Evolutionary conservation across 2,888 invertebrate genomes (phyloP), one percentile per base, ranked within the genome.

Genomic region (Clepsis dumicolana): DNA sequence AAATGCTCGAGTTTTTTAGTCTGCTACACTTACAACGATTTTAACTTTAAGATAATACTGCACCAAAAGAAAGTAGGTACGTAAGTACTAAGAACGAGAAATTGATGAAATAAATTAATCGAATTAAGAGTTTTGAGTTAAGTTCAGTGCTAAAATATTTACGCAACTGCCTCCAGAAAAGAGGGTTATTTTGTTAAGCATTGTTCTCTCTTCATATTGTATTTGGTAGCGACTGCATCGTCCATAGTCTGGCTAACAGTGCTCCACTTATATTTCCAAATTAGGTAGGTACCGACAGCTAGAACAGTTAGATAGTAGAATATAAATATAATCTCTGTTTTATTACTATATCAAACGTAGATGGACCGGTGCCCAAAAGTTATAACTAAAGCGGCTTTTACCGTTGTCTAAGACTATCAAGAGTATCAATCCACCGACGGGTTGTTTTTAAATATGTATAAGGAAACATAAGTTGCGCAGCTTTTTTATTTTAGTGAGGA

Each of bases 321-420:
- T 48, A 48, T 48, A 48, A 21, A 48, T 48, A 48, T 48, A 21
- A 48, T 48, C 48, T 48, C 21, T 21, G 21, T 48, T 48, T 48
- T 48, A 21, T 21, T 48, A 48, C 21, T 10, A 10, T 48, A 48
- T 16, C 16, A 41, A 41, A 14, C 41, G 41, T 41, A 41, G 16
- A 41, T 48, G 48, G 48, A 48, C 48, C 21, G 10, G 2, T 48
- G 48, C 12, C 48, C 5, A 48, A 48, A 48, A 18, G 7, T 48
- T 21, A 10, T 10, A 48, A 16, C 16, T 4, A 16, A 41, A 48
- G 48, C 21, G 21, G 21, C 21, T 48, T 21, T 18, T 48, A 48
- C 48, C 21, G 48, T 48, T 48, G 12, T 2, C 12, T 10, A 35
- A 35, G 8, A 12, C 8, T 35, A 35, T 35, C 12, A 10, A 4